Base-by-base conservation (phyloP, 1,140 invertebrate species). In the Chrysomallon squamiferum region DNA sequence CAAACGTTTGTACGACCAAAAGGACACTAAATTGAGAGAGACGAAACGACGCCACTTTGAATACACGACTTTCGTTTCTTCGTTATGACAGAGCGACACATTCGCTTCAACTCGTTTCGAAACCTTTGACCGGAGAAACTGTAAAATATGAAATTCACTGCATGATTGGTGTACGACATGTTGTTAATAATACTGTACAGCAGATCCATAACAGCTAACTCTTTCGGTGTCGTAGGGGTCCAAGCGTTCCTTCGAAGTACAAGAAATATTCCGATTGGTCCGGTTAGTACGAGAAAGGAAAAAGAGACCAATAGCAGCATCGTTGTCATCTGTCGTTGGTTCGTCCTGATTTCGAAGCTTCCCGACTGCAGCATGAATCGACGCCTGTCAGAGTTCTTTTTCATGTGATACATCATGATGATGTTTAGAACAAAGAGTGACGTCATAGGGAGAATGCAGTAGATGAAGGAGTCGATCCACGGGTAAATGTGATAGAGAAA, bases 61-160 rank as follows among this genome's bases (percentile, higher is more conserved):
- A 9, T 11, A n/a, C 41, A 11, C 41, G 41, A n/a, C n/a, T 43
- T 9, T 43, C n/a, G n/a, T 43, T 43, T 43, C 9, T 43, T 43
- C n/a, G 41, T n/a, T n/a, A n/a, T n/a, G n/a, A n/a, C n/a, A n/a
- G n/a, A n/a, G 22, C 45, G 22, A 13, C 50, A 52, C 20, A 52
- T 22, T 13, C 50, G 50, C 29, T 22, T 22, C 22, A 52, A 22
- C 60, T 69, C 62, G 2, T 25, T 35, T n/a, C 72, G 54, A 54
- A 74, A 74, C 62, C 33, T 57, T 29, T 57, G 29, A 0, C 69
- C 72, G 9, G 45, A 50, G 9, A 67, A 22, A 54, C 69, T 71
- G 47, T 74, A 74, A 1, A 74, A 62, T 11, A 60, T 18, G 59
- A 74, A 74, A 58, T 74, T 74, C 30, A 71, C 27, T 43, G 60